phyloP scores from a whole-genome alignment of 2,888 invertebrate species.

The Rotaria sp. region DNA sequence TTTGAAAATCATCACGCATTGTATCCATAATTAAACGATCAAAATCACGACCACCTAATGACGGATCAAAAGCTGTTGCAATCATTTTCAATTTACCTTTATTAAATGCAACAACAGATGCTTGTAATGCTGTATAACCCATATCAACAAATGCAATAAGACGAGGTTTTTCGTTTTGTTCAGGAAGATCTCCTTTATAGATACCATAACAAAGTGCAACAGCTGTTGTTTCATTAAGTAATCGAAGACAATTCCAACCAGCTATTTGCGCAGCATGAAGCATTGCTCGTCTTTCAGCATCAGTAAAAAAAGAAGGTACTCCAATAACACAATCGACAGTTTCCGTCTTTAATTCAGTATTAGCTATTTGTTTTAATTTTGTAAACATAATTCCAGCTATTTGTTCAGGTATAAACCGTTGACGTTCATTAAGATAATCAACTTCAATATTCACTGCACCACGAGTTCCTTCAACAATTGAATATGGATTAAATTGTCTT shows the following conservation, averaged over 20 bases:
- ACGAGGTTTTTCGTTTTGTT: slow-evolving; percentile 71
- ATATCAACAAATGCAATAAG: slow-evolving; percentile 94
- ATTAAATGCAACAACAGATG: slow-evolving; percentile 80
- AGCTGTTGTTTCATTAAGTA: slow-evolving; percentile 95
- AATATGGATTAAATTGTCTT: slow-evolving; percentile 56
- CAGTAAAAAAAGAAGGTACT: slow-evolving; percentile 84
- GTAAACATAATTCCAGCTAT: slow-evolving; percentile 90
- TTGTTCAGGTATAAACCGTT: slow-evolving; percentile 69
- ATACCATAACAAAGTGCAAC: slow-evolving; percentile 89
- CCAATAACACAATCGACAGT: slow-evolving; percentile 62
- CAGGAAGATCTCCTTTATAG: slow-evolving; percentile 90
- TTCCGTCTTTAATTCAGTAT: slow-evolving; percentile 75
- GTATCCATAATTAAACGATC: slow-evolving; percentile 77
- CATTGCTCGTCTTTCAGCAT: slow-evolving; percentile 81
- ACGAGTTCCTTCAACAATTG: slow-evolving; percentile 6
- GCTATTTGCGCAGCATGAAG: slow-evolving; percentile 83
- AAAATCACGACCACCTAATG: slow-evolving; percentile 85
- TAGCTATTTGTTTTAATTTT: slow-evolving; percentile 84
- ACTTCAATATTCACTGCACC: slow-evolving; percentile 50
- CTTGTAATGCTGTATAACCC: slow-evolving; percentile 79
- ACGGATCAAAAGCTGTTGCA: slow-evolving; percentile 73
- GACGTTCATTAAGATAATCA: slow-evolving; percentile 40
- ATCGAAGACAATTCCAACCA: slow-evolving; percentile 81
- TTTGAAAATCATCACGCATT: slow-evolving; percentile 78
- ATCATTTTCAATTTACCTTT: slow-evolving; percentile 71